Evolutionary conservation across 2,113 vertebrate species (phyloP), one percentile per base, ranked within the genome.

Genomic region (Edolisoma coerulescens): DNA sequence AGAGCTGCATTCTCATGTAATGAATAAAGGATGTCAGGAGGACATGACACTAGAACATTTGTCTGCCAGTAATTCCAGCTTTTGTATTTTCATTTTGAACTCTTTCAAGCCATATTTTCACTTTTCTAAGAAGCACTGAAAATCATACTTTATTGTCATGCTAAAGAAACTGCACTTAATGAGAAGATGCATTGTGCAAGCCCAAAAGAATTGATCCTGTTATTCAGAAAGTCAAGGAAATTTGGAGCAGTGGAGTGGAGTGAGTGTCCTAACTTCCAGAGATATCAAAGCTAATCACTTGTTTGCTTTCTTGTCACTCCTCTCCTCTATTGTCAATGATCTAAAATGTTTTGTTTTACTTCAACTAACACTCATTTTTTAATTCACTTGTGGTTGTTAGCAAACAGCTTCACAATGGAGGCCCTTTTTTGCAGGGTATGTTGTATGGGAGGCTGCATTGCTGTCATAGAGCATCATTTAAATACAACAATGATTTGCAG

Each of bases 131-230:
- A 53, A 87, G 79, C 33, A 52, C 73, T 95, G 93, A 81, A 96
- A 97, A 97, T 97, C 67, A 64, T 87, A 88, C 90, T 91, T 95
- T 78, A 96, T 95, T 96, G 90, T 95, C 74, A 96, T 86, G 89
- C 65, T 95, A 87, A 95, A 83, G 59, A 84, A 94, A 79, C 27
- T 22, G 39, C 54, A 74, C 39, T 96, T 84, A 85, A 86, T 76
- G 76, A 82, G 95, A 95, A 89, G 89, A 64, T 85, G 65, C 56
- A 80, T 59, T 90, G 73, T 84, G 45, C 21, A 68, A 84, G 14
- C 45, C 64, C 19, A 27, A 71, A 93, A 75, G 15, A 65, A 28
- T 30, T 82, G 73, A 81, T 86, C 28, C 61, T 90, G 11, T 68
- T 87, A 45, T 79, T 92, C 89, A 92, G 32, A 88, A 57, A 81